phyloP scores from a whole-genome alignment of 2,797 vertebrate species.

The Tiaroga cobitis region DNA sequence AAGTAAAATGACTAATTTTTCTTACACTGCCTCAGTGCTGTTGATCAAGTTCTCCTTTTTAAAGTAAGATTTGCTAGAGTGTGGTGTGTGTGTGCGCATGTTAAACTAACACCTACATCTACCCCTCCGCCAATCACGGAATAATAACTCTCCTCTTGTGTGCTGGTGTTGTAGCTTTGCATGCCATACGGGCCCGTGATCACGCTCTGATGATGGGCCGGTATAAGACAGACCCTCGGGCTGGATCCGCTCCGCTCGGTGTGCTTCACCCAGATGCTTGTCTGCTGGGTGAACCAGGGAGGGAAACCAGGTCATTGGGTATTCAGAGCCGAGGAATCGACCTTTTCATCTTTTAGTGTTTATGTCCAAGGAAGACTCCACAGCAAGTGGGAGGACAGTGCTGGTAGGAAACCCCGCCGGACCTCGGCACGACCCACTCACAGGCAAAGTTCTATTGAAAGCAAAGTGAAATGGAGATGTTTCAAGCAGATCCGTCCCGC shows the following conservation, averaged over 20 bases:
- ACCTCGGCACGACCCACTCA: conserved; percentile 19
- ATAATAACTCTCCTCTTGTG: conserved; percentile 43
- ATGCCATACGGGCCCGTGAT: neutral
- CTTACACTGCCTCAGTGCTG: neutral
- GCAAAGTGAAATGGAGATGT: conserved; percentile 8
- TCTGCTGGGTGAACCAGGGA: conserved; percentile 60
- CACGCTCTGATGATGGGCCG: conserved; percentile 45
- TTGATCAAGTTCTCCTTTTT: neutral
- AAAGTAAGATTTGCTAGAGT: neutral
- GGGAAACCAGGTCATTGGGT: conserved; percentile 68
- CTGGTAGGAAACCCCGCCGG: conserved; percentile 16
- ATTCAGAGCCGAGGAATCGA: conserved; percentile 65
- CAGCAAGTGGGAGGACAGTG: conserved; percentile 51
- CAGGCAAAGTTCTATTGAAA: no score
- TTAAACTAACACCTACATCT: neutral
- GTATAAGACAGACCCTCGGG: conserved; percentile 24
- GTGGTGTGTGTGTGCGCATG: neutral
- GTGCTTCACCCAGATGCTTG: conserved; percentile 35
- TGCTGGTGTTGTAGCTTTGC: conserved; percentile 18
- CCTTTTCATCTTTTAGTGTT: conserved; percentile 60
- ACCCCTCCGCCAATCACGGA: conserved; percentile 33
- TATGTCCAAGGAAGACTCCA: conserved; percentile 51
- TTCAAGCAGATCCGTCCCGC: neutral
- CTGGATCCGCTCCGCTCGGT: conserved; percentile 27
- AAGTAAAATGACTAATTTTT: neutral